These are phyloP conservation scores for Yponomeuta evonymella DNA, from an alignment of 2,888 invertebrate species.

Conservation along the genomic window DNA sequence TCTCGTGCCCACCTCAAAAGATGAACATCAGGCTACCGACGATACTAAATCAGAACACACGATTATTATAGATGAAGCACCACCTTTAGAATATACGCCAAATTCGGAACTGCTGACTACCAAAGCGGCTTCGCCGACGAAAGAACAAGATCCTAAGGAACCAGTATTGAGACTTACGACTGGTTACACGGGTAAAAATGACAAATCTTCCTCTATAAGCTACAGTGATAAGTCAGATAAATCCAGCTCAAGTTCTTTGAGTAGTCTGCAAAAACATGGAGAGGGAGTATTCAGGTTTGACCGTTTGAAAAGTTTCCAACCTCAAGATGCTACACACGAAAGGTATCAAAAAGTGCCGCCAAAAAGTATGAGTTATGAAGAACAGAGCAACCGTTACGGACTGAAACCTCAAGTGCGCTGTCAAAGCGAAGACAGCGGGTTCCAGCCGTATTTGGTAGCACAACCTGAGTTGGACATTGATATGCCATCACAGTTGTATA, in stretches of 20 bases:
- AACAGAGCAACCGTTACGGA: constrained; percentile 59
- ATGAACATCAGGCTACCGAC: constrained; percentile 60
- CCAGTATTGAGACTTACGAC: constrained; percentile 53
- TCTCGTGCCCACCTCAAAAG: constrained; percentile 78
- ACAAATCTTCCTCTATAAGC: constrained; percentile 71
- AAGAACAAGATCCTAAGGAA: constrained; percentile 36
- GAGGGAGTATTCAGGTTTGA: constrained; percentile 60
- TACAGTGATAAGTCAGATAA: constrained; percentile 71
- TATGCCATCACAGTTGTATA: constrained; percentile 74
- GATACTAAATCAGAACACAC: constrained; percentile 66
- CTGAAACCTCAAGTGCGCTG: constrained; percentile 72
- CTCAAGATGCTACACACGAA: constrained; percentile 47
- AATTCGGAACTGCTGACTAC: constrained; percentile 38
- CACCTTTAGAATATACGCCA: constrained; percentile 36
- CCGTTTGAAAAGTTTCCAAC: constrained; percentile 46
- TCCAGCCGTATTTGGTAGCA: constrained; percentile 57
- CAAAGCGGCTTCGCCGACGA: constrained; percentile 36
- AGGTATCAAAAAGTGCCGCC: constrained; percentile 58
- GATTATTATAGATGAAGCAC: constrained; percentile 54
- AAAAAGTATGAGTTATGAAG: constrained; percentile 70
- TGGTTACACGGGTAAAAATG: constrained; percentile 48
- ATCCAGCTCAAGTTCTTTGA: constrained; percentile 70
- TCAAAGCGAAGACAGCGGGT: constrained; percentile 77
- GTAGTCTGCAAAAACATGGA: constrained; percentile 65
- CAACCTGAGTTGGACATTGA: constrained; percentile 75